These are phyloP conservation scores for Acropora yongei DNA, from an alignment of 64 coral and sea anemone genomes.

Conservation along the genomic window DNA sequence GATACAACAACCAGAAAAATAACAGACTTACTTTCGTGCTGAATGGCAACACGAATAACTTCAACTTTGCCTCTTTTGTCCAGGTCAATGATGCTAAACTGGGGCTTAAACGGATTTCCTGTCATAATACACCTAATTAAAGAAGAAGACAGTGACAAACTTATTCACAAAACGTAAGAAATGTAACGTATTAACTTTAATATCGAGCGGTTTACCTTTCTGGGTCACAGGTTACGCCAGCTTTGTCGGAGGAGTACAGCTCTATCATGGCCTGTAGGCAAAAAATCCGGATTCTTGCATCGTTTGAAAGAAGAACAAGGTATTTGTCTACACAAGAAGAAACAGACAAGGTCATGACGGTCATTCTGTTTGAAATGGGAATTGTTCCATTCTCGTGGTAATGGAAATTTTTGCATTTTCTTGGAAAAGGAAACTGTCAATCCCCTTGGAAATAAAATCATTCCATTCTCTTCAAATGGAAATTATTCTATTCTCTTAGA, in stretches of 20 bases:
- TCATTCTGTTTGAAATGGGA: too few species aligned
- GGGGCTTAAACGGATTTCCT: conserved; percentile 18
- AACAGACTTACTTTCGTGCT: background rate
- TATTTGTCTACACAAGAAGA: conserved; percentile 31
- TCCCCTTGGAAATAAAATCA: too few species aligned
- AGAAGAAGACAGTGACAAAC: background rate
- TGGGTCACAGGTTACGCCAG: background rate
- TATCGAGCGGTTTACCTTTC: background rate
- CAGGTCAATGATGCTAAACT: conserved; percentile 4
- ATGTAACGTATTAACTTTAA: too few species aligned
- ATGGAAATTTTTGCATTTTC: too few species aligned
- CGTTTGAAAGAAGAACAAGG: background rate
- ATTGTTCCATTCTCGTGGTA: too few species aligned
- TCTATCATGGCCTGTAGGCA: conserved; percentile 5
- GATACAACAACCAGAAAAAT: too few species aligned
- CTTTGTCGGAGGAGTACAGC: background rate
- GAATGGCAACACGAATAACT: background rate
- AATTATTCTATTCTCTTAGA: too few species aligned
- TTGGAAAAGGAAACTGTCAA: too few species aligned
- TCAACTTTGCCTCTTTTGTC: background rate
- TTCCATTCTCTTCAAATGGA: too few species aligned
- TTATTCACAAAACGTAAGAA: too few species aligned
- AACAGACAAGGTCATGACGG: background rate
- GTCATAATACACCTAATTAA: background rate
- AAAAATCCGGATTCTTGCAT: conserved; percentile 6